These are phyloP conservation scores for Yponomeuta malinellus DNA, from an alignment of 2,888 invertebrate genomes.

Conservation along the genomic window DNA sequence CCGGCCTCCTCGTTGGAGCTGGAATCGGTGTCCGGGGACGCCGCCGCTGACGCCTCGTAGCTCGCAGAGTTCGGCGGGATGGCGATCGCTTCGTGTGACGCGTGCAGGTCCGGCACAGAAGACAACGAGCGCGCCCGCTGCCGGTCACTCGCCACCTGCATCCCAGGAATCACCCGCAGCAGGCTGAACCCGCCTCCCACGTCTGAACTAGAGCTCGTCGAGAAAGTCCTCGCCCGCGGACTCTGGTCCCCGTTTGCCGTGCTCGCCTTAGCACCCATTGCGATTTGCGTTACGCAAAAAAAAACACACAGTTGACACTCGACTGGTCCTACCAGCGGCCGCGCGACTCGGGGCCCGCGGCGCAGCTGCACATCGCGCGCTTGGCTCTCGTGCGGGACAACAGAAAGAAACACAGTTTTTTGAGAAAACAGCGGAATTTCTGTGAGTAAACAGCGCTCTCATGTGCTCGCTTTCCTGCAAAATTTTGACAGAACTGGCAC, in stretches of 20 bases:
- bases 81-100: conserved; percentile 76
- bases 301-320: conserved; percentile 48
- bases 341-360: conserved; percentile 25
- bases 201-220: conserved; percentile 82
- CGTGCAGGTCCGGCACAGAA: conserved; percentile 85
- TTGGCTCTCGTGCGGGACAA: conserved; percentile 34
- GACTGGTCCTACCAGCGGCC: conserved; percentile 28
- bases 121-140: conserved; percentile 89
- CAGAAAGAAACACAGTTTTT: conserved; percentile 46
- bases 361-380: conserved; percentile 58
- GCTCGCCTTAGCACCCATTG: conserved; percentile 91
- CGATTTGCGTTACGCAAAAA: conserved; percentile 69
- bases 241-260: conserved; percentile 86
- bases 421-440: conserved; percentile 52
- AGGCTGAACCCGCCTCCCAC: conserved; percentile 80
- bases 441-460: conserved; percentile 67
- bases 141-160: conserved; percentile 84
- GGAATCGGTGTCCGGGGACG: conserved; percentile 80
- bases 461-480: conserved; percentile 70
- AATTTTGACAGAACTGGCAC: conserved; percentile 58
- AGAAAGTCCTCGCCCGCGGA: conserved; percentile 84
- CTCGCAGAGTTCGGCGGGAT: conserved; percentile 79
- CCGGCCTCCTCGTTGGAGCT: conserved; percentile 81
- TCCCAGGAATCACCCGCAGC: conserved; percentile 82
- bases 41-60: conserved; percentile 79